Evolutionary conservation across 2,888 invertebrate genomes (phyloP).

Genomic region (Eupsilia transversa): DNA sequence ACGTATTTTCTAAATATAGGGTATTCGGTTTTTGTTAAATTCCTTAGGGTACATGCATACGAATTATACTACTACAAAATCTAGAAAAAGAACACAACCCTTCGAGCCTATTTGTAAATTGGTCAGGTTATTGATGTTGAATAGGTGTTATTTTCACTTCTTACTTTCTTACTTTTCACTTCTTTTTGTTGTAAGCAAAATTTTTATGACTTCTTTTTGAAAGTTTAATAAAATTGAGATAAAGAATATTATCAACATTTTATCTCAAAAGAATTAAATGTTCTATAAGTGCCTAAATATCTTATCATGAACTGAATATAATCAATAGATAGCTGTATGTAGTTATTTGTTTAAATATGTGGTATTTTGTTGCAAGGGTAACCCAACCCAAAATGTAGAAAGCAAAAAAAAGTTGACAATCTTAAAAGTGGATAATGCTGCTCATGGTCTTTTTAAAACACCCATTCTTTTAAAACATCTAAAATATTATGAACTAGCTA

Average conservation of each 20-base stretch:
- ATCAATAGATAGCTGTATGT: slow-evolving; percentile 21
- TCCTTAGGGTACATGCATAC: neutral
- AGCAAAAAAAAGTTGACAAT: neutral
- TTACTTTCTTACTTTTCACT: too few relatives aligned
- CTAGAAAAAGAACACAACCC: too few relatives aligned
- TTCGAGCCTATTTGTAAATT: neutral
- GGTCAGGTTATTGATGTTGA: neutral
- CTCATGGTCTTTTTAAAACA: neutral
- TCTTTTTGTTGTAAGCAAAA: neutral
- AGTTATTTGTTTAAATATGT: neutral
- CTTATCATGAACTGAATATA: slow-evolving; percentile 42
- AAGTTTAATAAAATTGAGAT: slow-evolving; percentile 21
- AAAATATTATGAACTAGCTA: too few relatives aligned
- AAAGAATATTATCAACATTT: slow-evolving; percentile 34
- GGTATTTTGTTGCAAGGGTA: neutral
- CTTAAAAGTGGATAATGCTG: neutral
- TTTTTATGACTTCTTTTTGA: neutral
- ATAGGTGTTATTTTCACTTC: too few relatives aligned
- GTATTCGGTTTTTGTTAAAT: slow-evolving; percentile 14
- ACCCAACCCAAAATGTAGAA: neutral
- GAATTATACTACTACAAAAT: neutral
- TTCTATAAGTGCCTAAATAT: slow-evolving; percentile 23
- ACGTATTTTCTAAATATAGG: neutral
- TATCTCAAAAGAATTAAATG: slow-evolving; percentile 42
- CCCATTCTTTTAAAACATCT: neutral